A percentile compares a stretch with the other conserved stretches of the same genome.
phyloP scores from a whole-genome alignment of 2,113 vertebrate species.

The Condylura cristata region DNA sequence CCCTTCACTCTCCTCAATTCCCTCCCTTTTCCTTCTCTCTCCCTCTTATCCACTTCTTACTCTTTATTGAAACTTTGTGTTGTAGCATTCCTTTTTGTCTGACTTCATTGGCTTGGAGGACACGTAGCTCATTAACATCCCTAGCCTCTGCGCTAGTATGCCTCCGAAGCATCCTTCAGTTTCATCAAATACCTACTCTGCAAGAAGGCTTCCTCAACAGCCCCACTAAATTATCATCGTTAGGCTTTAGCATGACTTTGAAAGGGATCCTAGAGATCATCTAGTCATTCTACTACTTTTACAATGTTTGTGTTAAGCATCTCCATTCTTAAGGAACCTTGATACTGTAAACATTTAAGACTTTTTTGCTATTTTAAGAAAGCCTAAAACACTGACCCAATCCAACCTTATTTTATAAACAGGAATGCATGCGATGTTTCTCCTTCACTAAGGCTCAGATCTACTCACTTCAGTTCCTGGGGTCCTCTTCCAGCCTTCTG shows the following conservation, averaged over 20 bases:
- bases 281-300: not conserved
- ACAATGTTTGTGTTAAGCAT: not conserved
- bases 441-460: too few species aligned
- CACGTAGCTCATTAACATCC: not conserved
- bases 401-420: slow-evolving; percentile 18
- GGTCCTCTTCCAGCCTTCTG: too few species aligned
- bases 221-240: not conserved
- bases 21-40: too few species aligned
- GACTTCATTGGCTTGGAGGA: not conserved
- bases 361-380: not conserved
- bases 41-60: too few species aligned
- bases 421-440: too few species aligned
- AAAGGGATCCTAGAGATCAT: not conserved
- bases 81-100: not conserved
- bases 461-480: too few species aligned
- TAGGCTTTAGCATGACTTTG: not conserved
- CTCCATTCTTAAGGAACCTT: not conserved
- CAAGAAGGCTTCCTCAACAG: not conserved
- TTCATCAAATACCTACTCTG: not conserved
- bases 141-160: not conserved
- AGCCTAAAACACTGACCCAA: not conserved
- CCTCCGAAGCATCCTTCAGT: not conserved
- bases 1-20: too few species aligned
- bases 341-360: not conserved
- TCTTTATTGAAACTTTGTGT: not conserved